These are phyloP conservation scores for Pollachius pollachius DNA, from an alignment of 2,113 vertebrate genomes.

Conservation along the genomic window DNA sequence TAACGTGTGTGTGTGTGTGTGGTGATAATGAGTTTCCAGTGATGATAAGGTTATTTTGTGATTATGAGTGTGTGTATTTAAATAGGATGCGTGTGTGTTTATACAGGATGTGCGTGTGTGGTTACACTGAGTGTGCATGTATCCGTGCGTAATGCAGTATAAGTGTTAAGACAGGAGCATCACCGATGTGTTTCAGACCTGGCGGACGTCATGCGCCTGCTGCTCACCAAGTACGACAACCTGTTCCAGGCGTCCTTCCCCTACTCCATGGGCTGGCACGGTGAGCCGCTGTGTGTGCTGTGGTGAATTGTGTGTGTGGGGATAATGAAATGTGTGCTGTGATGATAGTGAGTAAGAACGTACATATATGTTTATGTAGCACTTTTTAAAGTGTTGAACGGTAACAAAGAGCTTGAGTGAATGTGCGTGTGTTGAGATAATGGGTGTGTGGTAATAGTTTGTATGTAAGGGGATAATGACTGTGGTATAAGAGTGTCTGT, in stretches of 20 bases:
- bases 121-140: conserved; percentile 25
- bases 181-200: conserved; percentile 51
- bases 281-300: conserved; percentile 44
- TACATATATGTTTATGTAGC: too few relatives aligned
- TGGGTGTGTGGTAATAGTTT: background rate
- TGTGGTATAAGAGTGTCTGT: background rate
- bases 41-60: too few relatives aligned
- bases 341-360: background rate
- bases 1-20: too few relatives aligned
- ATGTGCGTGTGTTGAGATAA: too few relatives aligned
- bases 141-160: background rate
- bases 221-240: conserved; percentile 77
- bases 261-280: conserved; percentile 79
- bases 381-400: too few relatives aligned
- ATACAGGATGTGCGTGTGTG: background rate
- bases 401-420: too few relatives aligned
- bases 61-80: too few relatives aligned
- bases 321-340: background rate
- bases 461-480: background rate
- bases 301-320: conserved; percentile 4
- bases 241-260: conserved; percentile 74
- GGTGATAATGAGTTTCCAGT: too few relatives aligned
- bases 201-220: conserved; percentile 71
- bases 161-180: background rate
- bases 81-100: too few relatives aligned